These are phyloP conservation scores for Oceanites oceanicus DNA, from an alignment of 2,113 vertebrate species.

Conservation along the genomic window DNA sequence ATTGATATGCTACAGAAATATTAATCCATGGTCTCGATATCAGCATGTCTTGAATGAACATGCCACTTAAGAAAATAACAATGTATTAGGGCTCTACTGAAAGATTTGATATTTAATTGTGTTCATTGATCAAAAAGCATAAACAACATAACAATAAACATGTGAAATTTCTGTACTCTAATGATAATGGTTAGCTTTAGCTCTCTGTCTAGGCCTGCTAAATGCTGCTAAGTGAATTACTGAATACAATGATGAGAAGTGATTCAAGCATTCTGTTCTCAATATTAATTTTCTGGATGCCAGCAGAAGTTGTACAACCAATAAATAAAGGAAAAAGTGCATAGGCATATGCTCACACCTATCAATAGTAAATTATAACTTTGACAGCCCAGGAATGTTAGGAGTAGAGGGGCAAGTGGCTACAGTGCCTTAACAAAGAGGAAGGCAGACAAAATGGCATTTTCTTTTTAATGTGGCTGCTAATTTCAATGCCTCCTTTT, in stretches of 20 bases:
- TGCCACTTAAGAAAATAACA: background rate
- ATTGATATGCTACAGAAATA: background rate
- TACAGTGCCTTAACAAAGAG: background rate
- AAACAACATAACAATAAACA: background rate
- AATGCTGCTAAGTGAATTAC: background rate
- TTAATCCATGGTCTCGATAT: background rate
- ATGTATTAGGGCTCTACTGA: background rate
- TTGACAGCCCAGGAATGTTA: background rate
- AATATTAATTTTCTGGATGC: background rate
- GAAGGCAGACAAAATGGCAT: background rate
- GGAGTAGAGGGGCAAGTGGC: background rate
- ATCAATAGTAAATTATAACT: background rate
- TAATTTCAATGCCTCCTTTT: slow-evolving; percentile 7
- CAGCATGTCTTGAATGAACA: background rate
- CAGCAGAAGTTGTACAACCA: background rate
- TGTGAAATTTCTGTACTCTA: background rate
- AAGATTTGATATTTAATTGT: background rate
- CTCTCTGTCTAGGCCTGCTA: background rate
- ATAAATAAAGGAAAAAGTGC: background rate
- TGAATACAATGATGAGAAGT: background rate
- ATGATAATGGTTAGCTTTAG: background rate
- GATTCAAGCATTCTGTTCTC: background rate
- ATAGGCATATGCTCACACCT: background rate
- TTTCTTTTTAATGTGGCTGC: background rate
- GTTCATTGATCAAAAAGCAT: background rate